These are phyloP conservation scores for Eidolon helvum DNA, from an alignment of 2,113 vertebrate species.

Conservation along the genomic window DNA sequence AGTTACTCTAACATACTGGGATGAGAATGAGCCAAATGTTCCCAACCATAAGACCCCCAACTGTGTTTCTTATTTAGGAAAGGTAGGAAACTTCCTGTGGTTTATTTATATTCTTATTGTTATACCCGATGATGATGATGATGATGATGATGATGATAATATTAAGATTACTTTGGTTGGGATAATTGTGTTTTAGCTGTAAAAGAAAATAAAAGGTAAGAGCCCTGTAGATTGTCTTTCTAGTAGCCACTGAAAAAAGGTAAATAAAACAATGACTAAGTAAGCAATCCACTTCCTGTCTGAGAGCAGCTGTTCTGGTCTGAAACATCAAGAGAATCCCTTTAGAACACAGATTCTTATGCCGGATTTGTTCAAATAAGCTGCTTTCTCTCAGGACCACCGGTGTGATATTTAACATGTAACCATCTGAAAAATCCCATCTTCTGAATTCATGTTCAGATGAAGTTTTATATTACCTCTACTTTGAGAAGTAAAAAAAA, in stretches of 20 bases:
- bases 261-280: background rate
- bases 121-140: background rate
- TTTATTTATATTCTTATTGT: conserved; percentile 40
- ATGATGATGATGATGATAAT: conserved; percentile 24
- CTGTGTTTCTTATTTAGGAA: conserved; percentile 91
- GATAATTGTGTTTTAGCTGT: background rate
- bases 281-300: background rate
- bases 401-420: background rate
- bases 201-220: conserved; percentile 17
- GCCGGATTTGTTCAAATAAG: background rate
- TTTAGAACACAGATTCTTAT: background rate
- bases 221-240: background rate
- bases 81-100: conserved; percentile 82
- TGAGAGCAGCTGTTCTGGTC: background rate
- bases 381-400: background rate
- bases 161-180: background rate
- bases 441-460: background rate
- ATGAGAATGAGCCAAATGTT: conserved; percentile 87
- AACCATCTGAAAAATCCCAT: background rate
- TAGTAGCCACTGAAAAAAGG: background rate
- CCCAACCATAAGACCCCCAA: conserved; percentile 81
- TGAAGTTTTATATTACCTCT: background rate
- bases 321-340: background rate
- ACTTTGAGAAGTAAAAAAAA: background rate
- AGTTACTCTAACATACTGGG: conserved; percentile 93